phyloP scores from a whole-genome alignment of 2,888 invertebrate species.

The Choreutis nemorana region DNA sequence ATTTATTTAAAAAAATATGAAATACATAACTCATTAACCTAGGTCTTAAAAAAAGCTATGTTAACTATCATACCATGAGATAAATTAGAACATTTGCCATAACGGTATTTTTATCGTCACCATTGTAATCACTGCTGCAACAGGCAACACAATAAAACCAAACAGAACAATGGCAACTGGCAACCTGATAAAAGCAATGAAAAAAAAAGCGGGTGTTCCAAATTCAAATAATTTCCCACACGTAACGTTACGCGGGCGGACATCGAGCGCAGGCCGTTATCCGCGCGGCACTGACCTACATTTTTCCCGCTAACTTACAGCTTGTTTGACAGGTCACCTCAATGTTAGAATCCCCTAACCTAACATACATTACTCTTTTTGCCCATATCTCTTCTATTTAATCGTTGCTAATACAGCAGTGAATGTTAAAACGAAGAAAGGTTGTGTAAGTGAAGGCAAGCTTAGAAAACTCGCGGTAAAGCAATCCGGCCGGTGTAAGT shows the following conservation, averaged over 20 bases:
- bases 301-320: conserved; percentile 38
- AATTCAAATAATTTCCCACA: conserved; percentile 67
- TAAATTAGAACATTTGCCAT: too few species aligned
- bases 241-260: conserved; percentile 66
- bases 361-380: conserved; percentile 15
- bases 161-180: conserved; percentile 50
- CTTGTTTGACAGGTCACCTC: conserved; percentile 44
- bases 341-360: conserved; percentile 19
- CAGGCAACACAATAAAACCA: conserved; percentile 30
- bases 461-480: background rate
- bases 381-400: background rate
- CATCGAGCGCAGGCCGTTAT: conserved; percentile 61
- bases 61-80: too few species aligned
- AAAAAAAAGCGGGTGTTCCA: conserved; percentile 50
- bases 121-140: conserved; percentile 16
- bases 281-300: conserved; percentile 62
- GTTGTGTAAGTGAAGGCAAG: background rate
- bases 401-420: background rate
- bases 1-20: too few species aligned
- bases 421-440: background rate
- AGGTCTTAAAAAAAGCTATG: too few species aligned
- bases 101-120: conserved; percentile 19
- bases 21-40: too few species aligned
- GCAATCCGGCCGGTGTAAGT: conserved; percentile 16
- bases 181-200: conserved; percentile 40